A percentile compares a stretch with the other conserved stretches of the same genome.
Evolutionary conservation across 2,888 invertebrate species (phyloP).

Genomic region (Kryphioiulus occultus): DNA sequence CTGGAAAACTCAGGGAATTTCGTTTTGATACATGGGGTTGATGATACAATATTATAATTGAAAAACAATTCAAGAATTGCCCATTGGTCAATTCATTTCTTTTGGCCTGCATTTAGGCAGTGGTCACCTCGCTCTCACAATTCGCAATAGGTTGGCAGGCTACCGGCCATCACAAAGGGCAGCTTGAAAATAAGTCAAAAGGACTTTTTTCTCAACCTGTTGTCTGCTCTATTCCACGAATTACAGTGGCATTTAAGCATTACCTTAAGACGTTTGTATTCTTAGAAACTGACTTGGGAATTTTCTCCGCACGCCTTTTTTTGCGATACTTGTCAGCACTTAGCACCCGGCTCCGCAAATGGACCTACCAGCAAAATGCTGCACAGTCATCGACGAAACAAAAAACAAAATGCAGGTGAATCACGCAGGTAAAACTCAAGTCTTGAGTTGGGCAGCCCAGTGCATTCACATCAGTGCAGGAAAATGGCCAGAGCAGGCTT

Average conservation of each 20-base stretch:
- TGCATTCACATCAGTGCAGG: background rate
- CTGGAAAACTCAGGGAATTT: too few relatives aligned
- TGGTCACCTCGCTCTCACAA: too few relatives aligned
- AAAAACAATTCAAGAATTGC: too few relatives aligned
- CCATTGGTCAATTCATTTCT: too few relatives aligned
- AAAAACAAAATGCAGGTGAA: background rate
- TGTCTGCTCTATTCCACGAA: background rate
- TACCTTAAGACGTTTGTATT: background rate
- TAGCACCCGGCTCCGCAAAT: background rate
- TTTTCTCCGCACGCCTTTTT: background rate
- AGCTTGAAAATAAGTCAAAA: background rate
- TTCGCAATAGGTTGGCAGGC: too few relatives aligned
- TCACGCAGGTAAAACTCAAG: conserved; percentile 27
- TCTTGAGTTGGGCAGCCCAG: background rate
- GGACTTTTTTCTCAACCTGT: background rate
- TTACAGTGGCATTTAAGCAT: background rate
- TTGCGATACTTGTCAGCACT: conserved; percentile 2
- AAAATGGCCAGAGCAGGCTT: background rate
- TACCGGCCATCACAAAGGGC: background rate
- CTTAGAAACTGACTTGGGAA: background rate
- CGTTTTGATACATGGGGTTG: too few relatives aligned
- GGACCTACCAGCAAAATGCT: background rate
- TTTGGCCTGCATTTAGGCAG: too few relatives aligned
- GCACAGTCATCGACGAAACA: background rate
- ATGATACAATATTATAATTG: too few relatives aligned